Base-by-base conservation (phyloP, 2,113 vertebrate genomes). In the Toxotes chatareus region DNA sequence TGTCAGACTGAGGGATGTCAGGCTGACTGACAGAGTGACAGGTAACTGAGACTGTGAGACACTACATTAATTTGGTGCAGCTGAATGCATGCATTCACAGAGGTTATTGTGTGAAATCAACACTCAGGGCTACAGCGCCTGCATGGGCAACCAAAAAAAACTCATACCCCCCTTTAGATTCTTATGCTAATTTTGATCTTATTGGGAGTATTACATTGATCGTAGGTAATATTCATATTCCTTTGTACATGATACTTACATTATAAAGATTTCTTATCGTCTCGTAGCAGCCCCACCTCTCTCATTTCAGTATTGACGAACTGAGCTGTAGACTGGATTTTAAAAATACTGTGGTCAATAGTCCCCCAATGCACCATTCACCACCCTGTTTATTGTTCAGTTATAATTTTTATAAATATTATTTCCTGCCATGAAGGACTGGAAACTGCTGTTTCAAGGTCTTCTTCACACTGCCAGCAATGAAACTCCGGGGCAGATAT, bases 11-110 rank as follows among this genome's bases (percentile, higher is more conserved):
- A 80, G 1, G 36, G 60, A 55, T 74, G 80, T 71, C 83, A 51
- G 49, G 3, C 38, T 82, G 85, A 76, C 79, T 86, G 85, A 85
- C 80, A 69, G 80, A 51, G 31, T 86, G 85, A 85, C 80, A 69
- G 80, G 46, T 21, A 31, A 27, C 57, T 5, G 55, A 62, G 55
- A 36, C 14, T 17, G 74, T 46, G 66, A 40, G 51, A 49, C 21
- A 27, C n/a, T 60, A 17, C 2, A 1, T 60, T 68, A 34, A 40
- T 75, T 71, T 34, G 49, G 12, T 21, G 53, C n/a, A 34, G 53
- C 73, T 67, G 63, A 83, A 83, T 51, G 56, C 6, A 42, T 19
- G 57, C 51, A 70, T 49, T 47, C 64, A 23, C 12, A 11, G 56
- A 73, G 53, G 60, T 76, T 34, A 79, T 32, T 61, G 46, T 47